phyloP scores from a whole-genome alignment of 2,888 invertebrate genomes.

The Macrophya annulata region DNA sequence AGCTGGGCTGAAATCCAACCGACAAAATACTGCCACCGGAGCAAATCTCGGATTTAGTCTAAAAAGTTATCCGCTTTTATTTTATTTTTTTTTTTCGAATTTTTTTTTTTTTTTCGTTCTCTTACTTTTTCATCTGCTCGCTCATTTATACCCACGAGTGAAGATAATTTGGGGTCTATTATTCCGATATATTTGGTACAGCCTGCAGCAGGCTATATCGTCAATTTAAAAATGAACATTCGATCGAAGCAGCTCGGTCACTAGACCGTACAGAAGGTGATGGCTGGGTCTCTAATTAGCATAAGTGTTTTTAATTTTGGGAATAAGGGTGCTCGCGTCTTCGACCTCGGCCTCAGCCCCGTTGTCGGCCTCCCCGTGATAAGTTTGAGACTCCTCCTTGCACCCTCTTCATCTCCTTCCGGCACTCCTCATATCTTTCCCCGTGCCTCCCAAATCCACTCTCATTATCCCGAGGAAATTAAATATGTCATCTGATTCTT shows the following conservation, averaged over 20 bases:
- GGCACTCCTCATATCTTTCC: conserved; percentile 72
- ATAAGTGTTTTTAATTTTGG: conserved; percentile 69
- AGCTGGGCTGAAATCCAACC: conserved; percentile 69
- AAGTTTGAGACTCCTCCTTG: conserved; percentile 66
- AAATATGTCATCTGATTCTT: conserved; percentile 76
- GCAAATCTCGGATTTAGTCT: conserved; percentile 64
- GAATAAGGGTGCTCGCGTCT: conserved; percentile 64
- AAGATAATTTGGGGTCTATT: not conserved
- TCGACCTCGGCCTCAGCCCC: conserved; percentile 33
- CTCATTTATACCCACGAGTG: not conserved
- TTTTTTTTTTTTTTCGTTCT: not conserved
- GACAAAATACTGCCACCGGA: conserved; percentile 70
- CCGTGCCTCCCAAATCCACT: conserved; percentile 70
- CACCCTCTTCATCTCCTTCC: conserved; percentile 57
- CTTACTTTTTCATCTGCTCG: not conserved
- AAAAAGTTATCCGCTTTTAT: not conserved
- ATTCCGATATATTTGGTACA: not conserved
- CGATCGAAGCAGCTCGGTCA: not conserved
- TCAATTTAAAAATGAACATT: not conserved
- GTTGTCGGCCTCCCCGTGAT: conserved; percentile 62
- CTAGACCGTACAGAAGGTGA: conserved; percentile 21
- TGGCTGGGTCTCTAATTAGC: conserved; percentile 58
- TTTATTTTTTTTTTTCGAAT: no score
- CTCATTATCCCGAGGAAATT: conserved; percentile 77
- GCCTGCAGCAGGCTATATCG: not conserved